phyloP scores from a whole-genome alignment of 2,113 vertebrate species.

The Paratilapia polleni region DNA sequence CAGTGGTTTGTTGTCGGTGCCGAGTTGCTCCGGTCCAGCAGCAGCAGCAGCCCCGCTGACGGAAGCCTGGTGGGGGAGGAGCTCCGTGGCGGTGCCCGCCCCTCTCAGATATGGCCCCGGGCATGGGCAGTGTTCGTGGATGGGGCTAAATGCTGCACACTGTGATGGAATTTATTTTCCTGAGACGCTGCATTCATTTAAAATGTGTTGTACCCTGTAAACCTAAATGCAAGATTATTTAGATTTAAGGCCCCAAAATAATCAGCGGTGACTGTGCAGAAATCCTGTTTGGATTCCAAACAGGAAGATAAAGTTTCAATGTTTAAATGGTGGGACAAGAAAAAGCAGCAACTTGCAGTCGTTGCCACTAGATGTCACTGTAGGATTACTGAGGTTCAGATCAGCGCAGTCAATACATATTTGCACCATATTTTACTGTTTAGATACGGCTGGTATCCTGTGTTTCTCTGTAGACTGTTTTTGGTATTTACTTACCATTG shows the following conservation, averaged over 20 bases:
- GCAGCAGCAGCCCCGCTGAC: constrained; percentile 53
- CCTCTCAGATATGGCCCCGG: constrained; percentile 1
- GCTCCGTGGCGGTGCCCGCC: constrained; percentile 23
- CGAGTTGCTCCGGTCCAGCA: constrained; percentile 59
- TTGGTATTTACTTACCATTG: too few species aligned
- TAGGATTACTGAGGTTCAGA: neutral
- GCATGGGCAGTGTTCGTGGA: neutral
- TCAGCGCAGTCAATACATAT: neutral
- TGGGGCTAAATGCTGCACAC: neutral
- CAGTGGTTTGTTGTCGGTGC: constrained; percentile 53
- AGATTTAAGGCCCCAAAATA: neutral
- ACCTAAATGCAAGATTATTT: neutral
- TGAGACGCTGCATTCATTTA: neutral
- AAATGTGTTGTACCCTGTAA: neutral
- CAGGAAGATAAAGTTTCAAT: neutral
- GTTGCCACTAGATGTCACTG: constrained; percentile 53
- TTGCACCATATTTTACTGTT: neutral
- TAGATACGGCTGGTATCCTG: neutral
- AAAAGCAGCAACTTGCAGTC: neutral
- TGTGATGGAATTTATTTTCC: constrained; percentile 8
- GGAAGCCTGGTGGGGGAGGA: constrained; percentile 56
- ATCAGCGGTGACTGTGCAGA: neutral
- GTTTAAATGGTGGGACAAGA: neutral
- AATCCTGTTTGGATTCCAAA: neutral
- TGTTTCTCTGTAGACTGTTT: neutral